Evolutionary conservation across 1,140 invertebrate genomes (phyloP), one percentile per base, ranked within the genome.

Genomic region (Calephelis virginiensis): DNA sequence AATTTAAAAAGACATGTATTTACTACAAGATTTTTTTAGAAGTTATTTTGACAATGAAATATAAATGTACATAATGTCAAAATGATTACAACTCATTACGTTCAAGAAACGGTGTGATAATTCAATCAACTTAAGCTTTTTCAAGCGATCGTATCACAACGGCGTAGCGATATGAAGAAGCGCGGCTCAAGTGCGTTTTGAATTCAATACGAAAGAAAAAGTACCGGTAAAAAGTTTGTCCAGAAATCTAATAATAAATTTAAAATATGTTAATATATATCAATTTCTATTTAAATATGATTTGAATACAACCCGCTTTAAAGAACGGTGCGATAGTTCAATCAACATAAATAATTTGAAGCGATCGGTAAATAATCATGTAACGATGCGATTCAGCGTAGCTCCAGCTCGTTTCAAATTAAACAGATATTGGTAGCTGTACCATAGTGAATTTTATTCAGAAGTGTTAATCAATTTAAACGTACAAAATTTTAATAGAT

Each of bases 61-160:
- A 28, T 28, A 53, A 53, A 17, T 43, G 40, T 43, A 43, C 40
- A 5, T 17, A 17, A 53, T 28, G 2, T 43, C 40, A 43, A 43
- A 9, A 56, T 56, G 17, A 56, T 14, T 56, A 14, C 14, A 37
- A 38, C 12, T 50, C 48, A 38, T 38, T 59, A 8, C 12, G 11
- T 59, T 59, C 12, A 7, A 59, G 53, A 3, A 38, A 10, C 12
- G 7, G 37, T 8, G 37, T 11, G 28, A 59, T 59, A 59, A 37
- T 38, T 59, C 28, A 59, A 38, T 59, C 37, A 59, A 59, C 28
- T 59, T 59, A 38, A 59, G 37, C 38, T 59, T 37, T 38, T 59
- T 5, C 17, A 12, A 37, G 28, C 28, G 53, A 59, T 59, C 37
- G 53, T 40, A 59, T 38, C 12, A 59, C 53, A 59, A 38, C 37